phyloP scores from a whole-genome alignment of 2,888 invertebrate species.

The Adelognathus sp. region DNA sequence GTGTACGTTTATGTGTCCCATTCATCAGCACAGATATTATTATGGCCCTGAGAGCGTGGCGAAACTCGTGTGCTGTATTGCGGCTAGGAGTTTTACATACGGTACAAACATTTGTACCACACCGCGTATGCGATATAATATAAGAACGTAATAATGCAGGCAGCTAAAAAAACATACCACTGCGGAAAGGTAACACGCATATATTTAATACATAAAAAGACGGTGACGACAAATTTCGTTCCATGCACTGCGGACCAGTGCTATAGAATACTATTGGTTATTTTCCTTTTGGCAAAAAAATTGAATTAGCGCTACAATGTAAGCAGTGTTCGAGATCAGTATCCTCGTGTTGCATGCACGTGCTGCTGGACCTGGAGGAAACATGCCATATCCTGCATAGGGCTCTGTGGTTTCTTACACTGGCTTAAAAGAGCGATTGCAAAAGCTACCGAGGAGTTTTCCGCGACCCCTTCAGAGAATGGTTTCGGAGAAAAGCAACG shows the following conservation, averaged over 20 bases:
- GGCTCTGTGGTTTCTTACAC: background rate
- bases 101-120: conserved; percentile 78
- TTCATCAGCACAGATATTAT: conserved; percentile 80
- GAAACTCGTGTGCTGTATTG: conserved; percentile 65
- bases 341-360: no score
- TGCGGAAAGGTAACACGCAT: background rate
- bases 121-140: conserved; percentile 75
- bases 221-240: background rate
- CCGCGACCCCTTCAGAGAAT: conserved; percentile 30
- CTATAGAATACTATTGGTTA: background rate
- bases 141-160: conserved; percentile 78
- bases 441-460: conserved; percentile 2
- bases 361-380: no score
- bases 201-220: background rate
- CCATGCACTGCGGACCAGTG: background rate
- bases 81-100: conserved; percentile 78
- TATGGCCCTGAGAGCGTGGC: conserved; percentile 73
- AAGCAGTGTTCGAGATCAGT: no score
- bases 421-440: background rate
- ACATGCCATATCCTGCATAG: conserved; percentile 29
- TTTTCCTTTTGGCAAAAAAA: background rate
- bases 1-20: conserved; percentile 80
- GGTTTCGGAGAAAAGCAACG: conserved; percentile 32
- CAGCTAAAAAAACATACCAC: conserved; percentile 13
- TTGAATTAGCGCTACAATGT: background rate